Evolutionary conservation across 1,140 invertebrate genomes (phyloP), one percentile per base, ranked within the genome.

Genomic region (Sinella curviseta): DNA sequence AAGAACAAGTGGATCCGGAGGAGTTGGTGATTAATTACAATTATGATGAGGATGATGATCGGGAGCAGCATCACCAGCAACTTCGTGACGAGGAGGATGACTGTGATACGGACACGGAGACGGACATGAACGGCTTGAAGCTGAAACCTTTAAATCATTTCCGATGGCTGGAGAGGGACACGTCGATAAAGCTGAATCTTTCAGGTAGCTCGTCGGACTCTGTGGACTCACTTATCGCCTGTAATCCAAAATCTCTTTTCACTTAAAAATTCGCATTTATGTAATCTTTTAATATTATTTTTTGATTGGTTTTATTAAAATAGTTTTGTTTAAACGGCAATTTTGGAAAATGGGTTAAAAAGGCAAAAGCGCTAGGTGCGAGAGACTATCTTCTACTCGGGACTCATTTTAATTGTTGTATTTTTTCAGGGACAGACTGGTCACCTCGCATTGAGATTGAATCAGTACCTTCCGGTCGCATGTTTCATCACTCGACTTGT

Each of bases 391-490:
- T n/a, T n/a, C n/a, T 26, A 26, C 14, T 17, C 4, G 57, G 57
- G 24, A 60, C 4, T 8, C 24, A 14, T 3, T 60, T 12, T 4
- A 60, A 60, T 17, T 16, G 57, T 4, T 33, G 12, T 17, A 31
- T 48, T 48, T 31, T 75, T 75, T 48, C 35, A 75, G 74, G 74
- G 35, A 48, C 74, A 17, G 74, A 75, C 36, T 75, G 34, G 74
- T 36, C 74, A 26, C 74, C 34, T 4, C 14, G 74, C 24, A 75
- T 75, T 31, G 74, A 75, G 39, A 75, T 75, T 14, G 65, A 70
- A 33, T 12, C 74, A 4, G 34, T 36, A 31, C 74, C 74, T 12
- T 48, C 35, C 24, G 74, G 74, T 20, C 74, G 35, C 1, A 36
- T 3, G 1, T 75, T 75, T 54, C 74, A 54, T 28, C 74, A 75